Conservation (phyloP, 2,113 vertebrate species). For the Lontra canadensis region DNA sequence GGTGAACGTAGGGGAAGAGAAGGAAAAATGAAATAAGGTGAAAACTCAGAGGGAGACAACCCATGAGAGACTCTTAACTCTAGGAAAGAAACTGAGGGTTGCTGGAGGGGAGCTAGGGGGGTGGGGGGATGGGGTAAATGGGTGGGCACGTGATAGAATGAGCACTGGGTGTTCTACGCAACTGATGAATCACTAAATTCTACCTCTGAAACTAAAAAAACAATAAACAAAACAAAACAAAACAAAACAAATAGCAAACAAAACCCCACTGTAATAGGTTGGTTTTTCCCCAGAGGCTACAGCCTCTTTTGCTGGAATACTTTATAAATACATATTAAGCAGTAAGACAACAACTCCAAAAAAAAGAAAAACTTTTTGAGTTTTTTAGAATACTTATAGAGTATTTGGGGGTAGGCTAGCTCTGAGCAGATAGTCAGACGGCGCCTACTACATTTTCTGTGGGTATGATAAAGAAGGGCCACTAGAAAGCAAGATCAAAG, state of each 20-base stretch:
- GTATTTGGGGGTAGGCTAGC: background rate
- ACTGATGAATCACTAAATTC: background rate
- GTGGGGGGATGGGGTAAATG: background rate
- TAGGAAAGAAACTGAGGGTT: background rate
- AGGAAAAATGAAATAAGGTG: background rate
- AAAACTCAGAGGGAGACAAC: background rate
- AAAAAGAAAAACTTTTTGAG: background rate
- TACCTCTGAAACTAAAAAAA: background rate
- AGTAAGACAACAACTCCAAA: conserved; percentile 89
- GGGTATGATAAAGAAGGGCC: background rate
- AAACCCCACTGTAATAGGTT: conserved; percentile 83
- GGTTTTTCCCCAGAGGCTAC: conserved; percentile 82
- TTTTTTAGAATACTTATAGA: background rate
- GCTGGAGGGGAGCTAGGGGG: background rate
- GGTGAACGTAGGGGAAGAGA: background rate
- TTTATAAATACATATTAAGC: conserved; percentile 89
- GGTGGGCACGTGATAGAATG: background rate
- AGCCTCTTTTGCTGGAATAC: conserved; percentile 89
- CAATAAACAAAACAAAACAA: no score
- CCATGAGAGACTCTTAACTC: background rate
- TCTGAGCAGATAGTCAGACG: background rate
- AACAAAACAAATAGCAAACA: background rate
- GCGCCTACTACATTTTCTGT: background rate
- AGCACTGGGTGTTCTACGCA: background rate
- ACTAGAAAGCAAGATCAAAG: background rate